Evolutionary conservation across 2,113 vertebrate genomes (phyloP).

Genomic region (Anoplopoma fimbria): DNA sequence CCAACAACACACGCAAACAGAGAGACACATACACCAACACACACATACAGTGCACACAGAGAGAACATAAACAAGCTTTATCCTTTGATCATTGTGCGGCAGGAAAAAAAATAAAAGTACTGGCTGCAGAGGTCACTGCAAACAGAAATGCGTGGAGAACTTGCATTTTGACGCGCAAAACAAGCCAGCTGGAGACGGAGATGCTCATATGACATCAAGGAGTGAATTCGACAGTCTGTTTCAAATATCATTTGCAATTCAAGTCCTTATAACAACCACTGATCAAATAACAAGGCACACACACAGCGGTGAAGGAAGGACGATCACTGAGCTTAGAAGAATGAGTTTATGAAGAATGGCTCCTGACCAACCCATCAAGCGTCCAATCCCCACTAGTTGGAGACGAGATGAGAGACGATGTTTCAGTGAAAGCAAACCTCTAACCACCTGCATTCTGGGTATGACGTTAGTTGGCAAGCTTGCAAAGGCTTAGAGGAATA

Average conservation of each 20-base stretch:
- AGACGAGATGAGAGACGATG: conserved; percentile 35
- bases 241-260: conserved; percentile 45
- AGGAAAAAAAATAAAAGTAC: conserved; percentile 31
- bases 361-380: conserved; percentile 55
- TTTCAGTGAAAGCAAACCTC: conserved; percentile 34
- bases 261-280: conserved; percentile 33
- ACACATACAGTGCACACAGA: conserved; percentile 21
- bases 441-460: conserved; percentile 33
- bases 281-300: conserved; percentile 52
- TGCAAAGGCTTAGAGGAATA: not conserved
- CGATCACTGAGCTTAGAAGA: conserved; percentile 32
- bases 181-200: conserved; percentile 31
- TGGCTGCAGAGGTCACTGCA: conserved; percentile 33
- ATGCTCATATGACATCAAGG: conserved; percentile 55
- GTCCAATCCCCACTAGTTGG: conserved; percentile 40
- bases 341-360: conserved; percentile 45
- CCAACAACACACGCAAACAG: conserved; percentile 19
- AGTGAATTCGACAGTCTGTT: too few species aligned
- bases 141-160: conserved; percentile 36
- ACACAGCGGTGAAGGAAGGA: conserved; percentile 19
- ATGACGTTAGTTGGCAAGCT: conserved; percentile 17
- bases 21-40: conserved; percentile 17
- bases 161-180: conserved; percentile 29
- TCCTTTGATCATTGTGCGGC: conserved; percentile 60
- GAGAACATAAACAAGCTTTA: conserved; percentile 55